Evolutionary conservation across 2,888 invertebrate species (phyloP), one percentile per base, ranked within the genome.

Genomic region (Chaitophorus viminalis): DNA sequence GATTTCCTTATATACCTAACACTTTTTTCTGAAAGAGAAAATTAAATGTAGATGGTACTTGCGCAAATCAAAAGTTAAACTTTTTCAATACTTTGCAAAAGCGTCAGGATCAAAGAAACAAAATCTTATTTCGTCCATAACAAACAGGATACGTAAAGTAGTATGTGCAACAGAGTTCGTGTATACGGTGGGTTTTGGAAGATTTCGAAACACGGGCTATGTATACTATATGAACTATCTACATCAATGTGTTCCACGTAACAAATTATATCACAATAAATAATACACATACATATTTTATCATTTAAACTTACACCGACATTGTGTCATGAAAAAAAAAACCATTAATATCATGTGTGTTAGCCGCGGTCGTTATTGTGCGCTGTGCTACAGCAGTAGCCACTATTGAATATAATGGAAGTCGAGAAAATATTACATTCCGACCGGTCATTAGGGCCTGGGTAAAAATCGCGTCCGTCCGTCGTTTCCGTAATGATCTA

Each of bases 401-500:
- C 31, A 11, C 31, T 54, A 29, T 54, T 83, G 36, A 18, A 36
- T n/a, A 75, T 83, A 84, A 39, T 76, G 39, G 46, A n/a, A 84
- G 74, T 83, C 76, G 46, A 46, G 68, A 76, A 84, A 84, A 84
- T 74, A 83, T 65, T 75, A 46, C 84, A 77, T 84, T 77, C 84
- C 65, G 65, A 65, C 65, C 46, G 76, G 76, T 84, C 84, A 84
- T 84, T 84, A 84, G 46, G 76, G 31, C 14, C 25, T 21, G 75
- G 31, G 68, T 82, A 60, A 83, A 75, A 75, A 83, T 75, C 83
- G 75, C 83, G 75, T 29, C 36, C 83, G 75, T 75, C 60, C 60
- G 83, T 68, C 84, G 31, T 77, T 68, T 46, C 31, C n/a, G 65
- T 84, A 84, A 84, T 29, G 84, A 84, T 84, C 46, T 77, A 68